These are phyloP conservation scores for Pherbina coryleti DNA, from an alignment of 2,888 invertebrate genomes.

Conservation along the genomic window DNA sequence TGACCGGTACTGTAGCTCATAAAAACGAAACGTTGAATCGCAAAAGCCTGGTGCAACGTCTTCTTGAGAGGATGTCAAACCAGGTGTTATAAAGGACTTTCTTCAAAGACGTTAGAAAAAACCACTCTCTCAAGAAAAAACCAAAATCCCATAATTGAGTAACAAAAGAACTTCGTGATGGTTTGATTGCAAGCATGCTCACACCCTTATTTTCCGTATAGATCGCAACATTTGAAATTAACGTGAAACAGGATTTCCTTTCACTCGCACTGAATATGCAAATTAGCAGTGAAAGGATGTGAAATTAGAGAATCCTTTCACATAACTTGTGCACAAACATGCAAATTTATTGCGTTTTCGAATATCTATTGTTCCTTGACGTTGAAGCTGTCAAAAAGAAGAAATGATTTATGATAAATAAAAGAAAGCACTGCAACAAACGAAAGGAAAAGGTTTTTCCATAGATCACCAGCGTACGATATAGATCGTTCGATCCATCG, in stretches of 20 bases:
- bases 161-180: constrained; percentile 15
- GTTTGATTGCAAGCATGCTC: neutral
- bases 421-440: neutral
- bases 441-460: neutral
- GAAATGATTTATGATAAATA: constrained; percentile 39
- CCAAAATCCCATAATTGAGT: constrained; percentile 8
- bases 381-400: constrained; percentile 22
- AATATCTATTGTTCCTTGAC: constrained; percentile 33
- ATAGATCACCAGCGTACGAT: constrained; percentile 12
- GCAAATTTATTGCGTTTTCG: constrained; percentile 42
- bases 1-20: too few species aligned
- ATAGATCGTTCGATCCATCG: neutral
- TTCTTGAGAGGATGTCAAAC: neutral
- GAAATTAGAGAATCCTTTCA: constrained; percentile 51
- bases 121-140: neutral
- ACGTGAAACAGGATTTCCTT: neutral
- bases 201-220: neutral
- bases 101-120: neutral
- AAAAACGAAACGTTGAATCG: too few species aligned
- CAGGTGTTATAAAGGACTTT: neutral
- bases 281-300: constrained; percentile 51
- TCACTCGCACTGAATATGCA: constrained; percentile 49
- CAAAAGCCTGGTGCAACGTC: neutral
- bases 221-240: neutral
- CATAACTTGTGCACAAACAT: constrained; percentile 27